phyloP scores from a whole-genome alignment of 2,888 invertebrate species.

The Aleiodes leptofemur region DNA sequence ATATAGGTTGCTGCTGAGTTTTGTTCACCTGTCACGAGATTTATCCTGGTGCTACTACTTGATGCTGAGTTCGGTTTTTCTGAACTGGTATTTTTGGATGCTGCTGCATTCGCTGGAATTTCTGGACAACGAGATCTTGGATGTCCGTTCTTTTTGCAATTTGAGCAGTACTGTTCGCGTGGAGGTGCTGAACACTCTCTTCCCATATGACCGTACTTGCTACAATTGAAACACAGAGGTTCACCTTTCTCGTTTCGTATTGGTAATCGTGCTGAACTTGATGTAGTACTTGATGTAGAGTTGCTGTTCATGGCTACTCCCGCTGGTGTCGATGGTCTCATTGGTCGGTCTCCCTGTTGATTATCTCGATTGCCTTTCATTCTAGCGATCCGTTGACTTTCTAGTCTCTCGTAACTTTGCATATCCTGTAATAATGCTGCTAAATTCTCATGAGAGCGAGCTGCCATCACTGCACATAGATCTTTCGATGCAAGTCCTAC shows the following conservation, averaged over 20 bases:
- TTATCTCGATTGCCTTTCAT: slow-evolving; percentile 13
- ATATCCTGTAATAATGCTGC: slow-evolving; percentile 29
- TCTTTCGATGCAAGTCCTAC: slow-evolving; percentile 32
- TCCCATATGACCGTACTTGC: slow-evolving; percentile 26
- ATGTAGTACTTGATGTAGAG: neutral
- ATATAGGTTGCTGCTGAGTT: slow-evolving; percentile 13
- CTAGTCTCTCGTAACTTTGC: neutral
- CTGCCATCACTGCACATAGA: slow-evolving; percentile 32
- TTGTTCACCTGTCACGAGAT: slow-evolving; percentile 6
- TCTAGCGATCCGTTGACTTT: slow-evolving; percentile 18
- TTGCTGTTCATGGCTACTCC: neutral
- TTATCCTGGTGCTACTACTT: neutral
- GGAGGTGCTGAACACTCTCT: slow-evolving; percentile 10
- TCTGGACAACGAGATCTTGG: slow-evolving; percentile 29
- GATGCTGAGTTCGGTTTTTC: neutral
- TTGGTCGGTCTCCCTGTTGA: neutral
- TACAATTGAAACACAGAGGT: slow-evolving; percentile 26
- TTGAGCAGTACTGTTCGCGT: slow-evolving; percentile 27
- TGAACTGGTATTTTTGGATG: too few relatives aligned
- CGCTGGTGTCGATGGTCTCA: neutral
- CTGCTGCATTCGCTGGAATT: too few relatives aligned
- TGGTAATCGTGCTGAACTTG: slow-evolving; percentile 7
- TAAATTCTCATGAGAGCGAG: slow-evolving; percentile 1
- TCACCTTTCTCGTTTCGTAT: slow-evolving; percentile 12
- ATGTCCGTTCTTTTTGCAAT: slow-evolving; percentile 26